Percentiles rank a stretch among this genome's conserved stretches.
phyloP scores from a whole-genome alignment of 1,140 invertebrate species.

The Triops cancriformis region DNA sequence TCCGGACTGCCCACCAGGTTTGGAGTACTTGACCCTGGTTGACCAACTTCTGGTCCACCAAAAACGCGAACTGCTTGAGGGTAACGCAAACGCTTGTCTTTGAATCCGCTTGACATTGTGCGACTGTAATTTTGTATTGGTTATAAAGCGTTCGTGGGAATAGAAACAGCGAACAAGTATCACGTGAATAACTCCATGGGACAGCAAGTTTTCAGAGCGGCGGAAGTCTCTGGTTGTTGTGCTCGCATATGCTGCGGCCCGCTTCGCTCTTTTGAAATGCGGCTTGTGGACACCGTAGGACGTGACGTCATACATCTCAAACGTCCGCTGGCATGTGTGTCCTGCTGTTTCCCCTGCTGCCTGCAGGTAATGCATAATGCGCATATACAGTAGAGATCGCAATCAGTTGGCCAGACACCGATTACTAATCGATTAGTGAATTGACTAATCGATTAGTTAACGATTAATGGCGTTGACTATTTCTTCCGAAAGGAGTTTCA shows the following conservation, averaged over 20 bases:
- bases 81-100: conserved; percentile 41
- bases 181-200: conserved; percentile 62
- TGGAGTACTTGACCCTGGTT: conserved; percentile 86
- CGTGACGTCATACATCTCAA: conserved; percentile 69
- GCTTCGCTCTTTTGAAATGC: conserved; percentile 71
- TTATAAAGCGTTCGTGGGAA: conserved; percentile 40
- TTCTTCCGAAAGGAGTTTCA: too few relatives aligned
- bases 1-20: conserved; percentile 74
- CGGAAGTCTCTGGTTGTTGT: conserved; percentile 72
- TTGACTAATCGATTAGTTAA: too few relatives aligned
- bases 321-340: conserved; percentile 63
- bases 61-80: conserved; percentile 74
- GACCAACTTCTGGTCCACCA: conserved; percentile 81
- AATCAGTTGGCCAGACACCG: too few relatives aligned
- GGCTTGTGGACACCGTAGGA: conserved; percentile 64
- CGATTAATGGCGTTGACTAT: too few relatives aligned
- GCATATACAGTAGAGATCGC: too few relatives aligned
- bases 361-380: conserved; percentile 63
- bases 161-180: conserved; percentile 85
- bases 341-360: conserved; percentile 75
- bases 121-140: neutral
- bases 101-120: too few relatives aligned
- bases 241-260: conserved; percentile 68
- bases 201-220: conserved; percentile 72
- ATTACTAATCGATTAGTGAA: too few relatives aligned